phyloP scores from a whole-genome alignment of 2,888 invertebrate genomes.

The Oscheius sp. region DNA sequence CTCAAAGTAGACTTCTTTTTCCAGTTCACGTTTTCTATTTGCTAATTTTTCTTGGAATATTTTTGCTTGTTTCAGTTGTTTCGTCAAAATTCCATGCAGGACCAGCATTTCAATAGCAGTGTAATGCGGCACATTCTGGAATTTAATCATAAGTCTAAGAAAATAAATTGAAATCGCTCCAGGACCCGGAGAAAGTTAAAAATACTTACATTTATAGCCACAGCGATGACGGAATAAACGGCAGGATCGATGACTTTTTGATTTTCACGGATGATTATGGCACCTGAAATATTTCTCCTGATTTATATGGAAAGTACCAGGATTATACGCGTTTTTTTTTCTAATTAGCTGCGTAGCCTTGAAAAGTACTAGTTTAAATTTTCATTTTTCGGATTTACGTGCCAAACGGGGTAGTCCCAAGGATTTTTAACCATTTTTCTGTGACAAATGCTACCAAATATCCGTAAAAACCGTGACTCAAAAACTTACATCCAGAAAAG shows the following conservation, averaged over 20 bases:
- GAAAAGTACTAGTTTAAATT: no score
- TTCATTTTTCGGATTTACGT: no score
- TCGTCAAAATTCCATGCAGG: constrained; percentile 18
- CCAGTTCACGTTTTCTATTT: neutral
- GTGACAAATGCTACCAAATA: no score
- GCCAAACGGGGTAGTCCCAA: no score
- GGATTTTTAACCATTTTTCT: no score
- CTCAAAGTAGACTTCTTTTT: constrained; percentile 22
- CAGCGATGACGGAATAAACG: constrained; percentile 10
- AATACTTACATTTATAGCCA: constrained; percentile 20
- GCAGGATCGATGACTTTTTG: neutral
- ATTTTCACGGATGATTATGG: constrained; percentile 1
- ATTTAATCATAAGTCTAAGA: no score
- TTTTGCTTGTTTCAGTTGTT: neutral
- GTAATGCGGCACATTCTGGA: constrained; percentile 23
- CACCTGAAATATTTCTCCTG: constrained; percentile 10
- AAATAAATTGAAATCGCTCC: no score
- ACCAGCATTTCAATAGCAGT: constrained; percentile 18
- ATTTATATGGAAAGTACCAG: no score
- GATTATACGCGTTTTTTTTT: no score
- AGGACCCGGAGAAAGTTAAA: neutral
- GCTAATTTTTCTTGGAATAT: constrained; percentile 9
- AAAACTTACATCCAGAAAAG: constrained; percentile 17
- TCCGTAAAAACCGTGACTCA: no score
- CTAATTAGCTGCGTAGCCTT: no score